Conservation (phyloP, 2,888 invertebrate genomes). For the Agrotis clavis region DNA sequence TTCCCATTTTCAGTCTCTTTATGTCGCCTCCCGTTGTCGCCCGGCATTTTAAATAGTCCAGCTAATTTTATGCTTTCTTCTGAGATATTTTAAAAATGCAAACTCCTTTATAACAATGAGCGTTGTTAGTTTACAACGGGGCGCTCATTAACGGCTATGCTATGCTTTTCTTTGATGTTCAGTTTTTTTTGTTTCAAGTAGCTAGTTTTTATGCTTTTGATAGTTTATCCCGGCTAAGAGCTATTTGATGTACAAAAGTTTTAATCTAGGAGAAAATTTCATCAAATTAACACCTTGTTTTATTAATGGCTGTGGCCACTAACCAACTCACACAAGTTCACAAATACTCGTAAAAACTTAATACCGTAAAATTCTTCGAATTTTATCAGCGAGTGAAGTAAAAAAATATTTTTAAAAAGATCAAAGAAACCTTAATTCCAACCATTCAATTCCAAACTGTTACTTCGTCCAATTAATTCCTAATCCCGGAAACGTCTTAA, state of each 20-base stretch:
- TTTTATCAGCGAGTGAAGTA: constrained; percentile 2
- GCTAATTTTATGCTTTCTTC: constrained; percentile 73
- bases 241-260: background rate
- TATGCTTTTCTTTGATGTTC: constrained; percentile 21
- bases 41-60: constrained; percentile 74
- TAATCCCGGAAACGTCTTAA: constrained; percentile 49
- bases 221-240: background rate
- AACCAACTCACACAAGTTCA: background rate
- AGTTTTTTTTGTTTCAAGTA: constrained; percentile 14
- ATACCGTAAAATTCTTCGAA: background rate
- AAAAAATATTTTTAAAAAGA: background rate
- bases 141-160: constrained; percentile 54
- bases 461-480: constrained; percentile 54
- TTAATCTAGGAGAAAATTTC: background rate
- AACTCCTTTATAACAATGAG: constrained; percentile 57
- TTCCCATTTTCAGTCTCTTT: constrained; percentile 64
- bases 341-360: background rate
- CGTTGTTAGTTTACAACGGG: constrained; percentile 56
- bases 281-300: background rate
- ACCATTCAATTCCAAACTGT: constrained; percentile 30
- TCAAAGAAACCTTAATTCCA: constrained; percentile 11
- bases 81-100: constrained; percentile 69
- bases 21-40: constrained; percentile 62
- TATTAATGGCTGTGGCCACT: no score
- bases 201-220: constrained; percentile 8